Conservation (phyloP, 2,888 invertebrate genomes). For the Laothoe populi region DNA sequence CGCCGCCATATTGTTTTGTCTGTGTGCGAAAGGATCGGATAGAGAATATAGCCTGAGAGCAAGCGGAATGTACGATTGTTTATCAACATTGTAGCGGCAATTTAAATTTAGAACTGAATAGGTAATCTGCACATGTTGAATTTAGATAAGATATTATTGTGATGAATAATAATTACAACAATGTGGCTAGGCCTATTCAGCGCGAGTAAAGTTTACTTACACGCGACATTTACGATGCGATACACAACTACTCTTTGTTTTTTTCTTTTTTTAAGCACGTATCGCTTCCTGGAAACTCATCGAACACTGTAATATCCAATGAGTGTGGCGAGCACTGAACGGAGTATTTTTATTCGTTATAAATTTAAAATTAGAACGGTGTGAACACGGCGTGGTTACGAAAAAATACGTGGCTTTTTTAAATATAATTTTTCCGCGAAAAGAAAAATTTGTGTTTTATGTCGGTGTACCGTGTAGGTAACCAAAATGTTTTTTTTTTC, state of each 20-base stretch:
- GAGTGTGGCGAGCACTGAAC: conserved; percentile 11
- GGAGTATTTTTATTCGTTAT: conserved; percentile 16
- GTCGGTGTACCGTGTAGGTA: too few relatives aligned
- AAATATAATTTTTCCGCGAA: not conserved
- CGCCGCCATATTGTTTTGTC: conserved; percentile 35
- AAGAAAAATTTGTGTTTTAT: too few relatives aligned
- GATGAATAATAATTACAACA: conserved; percentile 4
- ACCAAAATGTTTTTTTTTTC: too few relatives aligned
- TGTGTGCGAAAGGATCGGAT: conserved; percentile 26
- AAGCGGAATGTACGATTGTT: conserved; percentile 55
- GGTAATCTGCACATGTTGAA: conserved; percentile 39
- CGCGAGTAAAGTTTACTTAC: conserved; percentile 12
- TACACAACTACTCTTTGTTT: not conserved
- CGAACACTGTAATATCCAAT: conserved; percentile 13
- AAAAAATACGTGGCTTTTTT: conserved; percentile 5
- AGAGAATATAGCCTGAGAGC: not conserved
- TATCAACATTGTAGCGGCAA: conserved; percentile 63
- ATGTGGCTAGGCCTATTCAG: not conserved
- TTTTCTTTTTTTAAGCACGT: conserved; percentile 12
- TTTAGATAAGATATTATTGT: conserved; percentile 20
- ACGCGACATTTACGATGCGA: conserved; percentile 9
- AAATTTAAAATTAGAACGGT: conserved; percentile 17
- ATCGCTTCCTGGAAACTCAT: conserved; percentile 18
- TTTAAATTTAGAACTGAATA: conserved; percentile 61
- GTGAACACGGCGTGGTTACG: conserved; percentile 18